Evolutionary conservation across 2,797 vertebrate species (phyloP), one percentile per base, ranked within the genome.

Genomic region (Sebastes matsubarae): DNA sequence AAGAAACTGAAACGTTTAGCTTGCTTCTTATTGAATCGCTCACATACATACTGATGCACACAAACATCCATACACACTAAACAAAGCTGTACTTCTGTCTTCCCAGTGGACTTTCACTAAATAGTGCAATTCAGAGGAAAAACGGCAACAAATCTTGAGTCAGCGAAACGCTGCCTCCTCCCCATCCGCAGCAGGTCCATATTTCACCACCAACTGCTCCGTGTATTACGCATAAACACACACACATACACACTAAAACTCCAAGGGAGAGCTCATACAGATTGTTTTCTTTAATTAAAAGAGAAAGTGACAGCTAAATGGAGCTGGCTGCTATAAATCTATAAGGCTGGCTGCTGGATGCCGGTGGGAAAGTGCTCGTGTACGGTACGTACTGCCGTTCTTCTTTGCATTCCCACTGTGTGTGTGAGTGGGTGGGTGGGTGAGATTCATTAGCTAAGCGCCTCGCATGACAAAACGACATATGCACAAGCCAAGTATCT

Each of bases 261-360:
- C 68, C 24, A 2, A n/a, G 46, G 77, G 52, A 81, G 65, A 64
- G 68, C 60, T 73, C 22, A 46, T 61, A 27, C 20, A 61, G 27
- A 30, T 4, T 2, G 55, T 79, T 77, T 70, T 54, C 75, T 68
- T 88, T 88, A 84, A 90, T 85, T 88, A 84, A 84, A 86, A 70
- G 32, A 65, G 50, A 72, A 69, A 42, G 73, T 68, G 73, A 75
- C 61, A 54, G 76, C 57, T 77, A 69, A 77, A 75, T 52, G 34
- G 29, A 54, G 24, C 60, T 5, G 38, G 55, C 57, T 60, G 80
- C 57, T 38, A 7, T 72, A 69, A 80, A 86, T 86, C 75, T 63
- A 14, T 11, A 22, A 50, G 63, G 8, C 36, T 1, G 32, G 30
- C 67, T 60, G 63, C 76, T 36, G 65, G 69, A 38, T 3, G 69